phyloP scores from a whole-genome alignment of 2,797 vertebrate genomes.

The Denticeps clupeoides region DNA sequence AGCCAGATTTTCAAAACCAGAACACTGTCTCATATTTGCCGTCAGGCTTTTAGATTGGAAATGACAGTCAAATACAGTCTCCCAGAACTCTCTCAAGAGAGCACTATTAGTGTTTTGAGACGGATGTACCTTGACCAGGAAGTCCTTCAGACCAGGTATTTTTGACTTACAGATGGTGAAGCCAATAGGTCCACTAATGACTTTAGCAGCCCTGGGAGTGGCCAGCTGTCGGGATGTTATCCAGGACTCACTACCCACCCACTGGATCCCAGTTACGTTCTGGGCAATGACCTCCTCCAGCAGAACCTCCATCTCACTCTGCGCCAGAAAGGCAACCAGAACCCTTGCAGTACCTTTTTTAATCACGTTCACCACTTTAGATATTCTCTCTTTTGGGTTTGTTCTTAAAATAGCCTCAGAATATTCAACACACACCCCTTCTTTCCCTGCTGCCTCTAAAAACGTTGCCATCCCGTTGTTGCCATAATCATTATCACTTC shows the following conservation, averaged over 20 bases:
- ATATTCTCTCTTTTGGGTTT: constrained; percentile 33
- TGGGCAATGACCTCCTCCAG: constrained; percentile 53
- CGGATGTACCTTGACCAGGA: constrained; percentile 51
- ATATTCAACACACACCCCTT: constrained; percentile 45
- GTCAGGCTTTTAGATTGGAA: constrained; percentile 27
- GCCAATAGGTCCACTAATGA: constrained; percentile 55
- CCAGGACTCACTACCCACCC: constrained; percentile 67
- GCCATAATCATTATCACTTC: constrained; percentile 45
- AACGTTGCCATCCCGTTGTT: constrained; percentile 42
- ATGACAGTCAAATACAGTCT: constrained; percentile 49
- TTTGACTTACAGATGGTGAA: constrained; percentile 52
- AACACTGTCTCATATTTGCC: constrained; percentile 30
- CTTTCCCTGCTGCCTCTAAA: constrained; percentile 32
- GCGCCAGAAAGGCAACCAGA: constrained; percentile 56
- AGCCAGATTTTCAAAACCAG: constrained; percentile 50
- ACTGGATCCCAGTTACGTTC: constrained; percentile 57
- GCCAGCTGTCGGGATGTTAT: constrained; percentile 52
- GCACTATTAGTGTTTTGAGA: constrained; percentile 36
- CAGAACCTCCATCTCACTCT: constrained; percentile 53
- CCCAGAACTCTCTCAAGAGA: constrained; percentile 58
- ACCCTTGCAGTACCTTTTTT: constrained; percentile 47
- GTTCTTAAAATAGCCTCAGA: constrained; percentile 39
- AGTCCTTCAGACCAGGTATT: constrained; percentile 50
- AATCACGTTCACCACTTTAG: constrained; percentile 48
- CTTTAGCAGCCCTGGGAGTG: constrained; percentile 32